Evolutionary conservation across 2,888 invertebrate genomes (phyloP), one percentile per base, ranked within the genome.

Genomic region (Resseliella maxima): DNA sequence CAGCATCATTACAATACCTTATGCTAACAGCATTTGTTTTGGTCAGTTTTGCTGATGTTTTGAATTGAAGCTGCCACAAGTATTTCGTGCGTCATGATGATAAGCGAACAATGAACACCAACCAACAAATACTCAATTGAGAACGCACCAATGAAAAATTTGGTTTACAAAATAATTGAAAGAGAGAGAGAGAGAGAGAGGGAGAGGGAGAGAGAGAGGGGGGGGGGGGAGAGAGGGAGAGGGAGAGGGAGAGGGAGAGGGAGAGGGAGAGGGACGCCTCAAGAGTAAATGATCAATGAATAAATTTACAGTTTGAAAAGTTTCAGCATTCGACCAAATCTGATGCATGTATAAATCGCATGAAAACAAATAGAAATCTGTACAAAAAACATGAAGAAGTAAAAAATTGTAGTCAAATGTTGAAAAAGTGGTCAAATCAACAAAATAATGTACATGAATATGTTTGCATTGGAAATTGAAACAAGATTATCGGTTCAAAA

Each of bases 281-380:
- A 31, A n/a, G 31, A 72, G 72, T 35, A 27, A 72, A 72, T 35
- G 72, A 72, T 72, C 72, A 72, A 72, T 72, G 72, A 72, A 72
- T 72, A 72, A 72, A 72, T 72, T 72, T 72, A 31, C 72, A 72
- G 72, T 72, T 72, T n/a, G 72, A 31, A 72, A 72, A 72, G 72
- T 72, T 72, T 35, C 72, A 6, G 10, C 72, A 72, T 72, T 72
- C 72, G 18, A 31, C 21, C 72, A 72, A 35, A 72, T 72, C 72
- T 72, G 72, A 72, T 72, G 18, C 0, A 72, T 35, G 35, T 15
- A 2, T 12, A 72, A 10, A 72, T n/a, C n/a, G n/a, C n/a, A n/a
- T n/a, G n/a, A n/a, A n/a, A n/a, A n/a, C n/a, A n/a, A n/a, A n/a
- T n/a, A 72, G 31, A 72, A 72, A 31, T 2, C 72, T 1, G 0